These are phyloP conservation scores for Dolichomitus sp. DNA, from an alignment of 2,888 invertebrate genomes.

Conservation along the genomic window DNA sequence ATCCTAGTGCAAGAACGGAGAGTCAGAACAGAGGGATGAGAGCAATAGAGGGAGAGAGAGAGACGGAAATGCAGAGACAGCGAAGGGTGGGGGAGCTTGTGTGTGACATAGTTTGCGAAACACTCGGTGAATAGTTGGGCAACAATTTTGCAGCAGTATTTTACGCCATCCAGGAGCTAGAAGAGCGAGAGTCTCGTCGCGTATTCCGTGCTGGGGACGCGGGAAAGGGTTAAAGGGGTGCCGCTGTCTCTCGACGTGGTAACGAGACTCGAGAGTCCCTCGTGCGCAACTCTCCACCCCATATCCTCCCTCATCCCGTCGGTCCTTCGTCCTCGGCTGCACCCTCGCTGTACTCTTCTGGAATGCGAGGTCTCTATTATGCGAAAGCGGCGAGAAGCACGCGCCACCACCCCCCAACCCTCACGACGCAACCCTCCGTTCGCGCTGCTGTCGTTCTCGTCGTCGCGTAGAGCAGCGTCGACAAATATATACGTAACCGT, in stretches of 20 bases:
- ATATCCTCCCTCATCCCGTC: neutral
- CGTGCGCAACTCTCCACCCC: constrained; percentile 30
- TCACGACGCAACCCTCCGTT: constrained; percentile 32
- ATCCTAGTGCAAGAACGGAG: neutral
- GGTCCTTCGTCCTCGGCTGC: neutral
- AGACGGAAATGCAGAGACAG: neutral
- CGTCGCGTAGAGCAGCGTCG: constrained; percentile 26
- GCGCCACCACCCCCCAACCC: constrained; percentile 43
- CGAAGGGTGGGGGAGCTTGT: constrained; percentile 11
- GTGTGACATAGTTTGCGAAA: constrained; percentile 78
- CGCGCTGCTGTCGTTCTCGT: constrained; percentile 32
- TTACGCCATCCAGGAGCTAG: constrained; percentile 64
- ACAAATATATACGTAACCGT: constrained; percentile 49
- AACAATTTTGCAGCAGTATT: constrained; percentile 80
- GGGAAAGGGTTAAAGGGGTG: constrained; percentile 30
- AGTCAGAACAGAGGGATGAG: neutral
- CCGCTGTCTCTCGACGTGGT: constrained; percentile 46
- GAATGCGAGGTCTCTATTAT: constrained; percentile 64
- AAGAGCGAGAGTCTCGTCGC: constrained; percentile 52
- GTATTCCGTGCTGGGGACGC: constrained; percentile 42
- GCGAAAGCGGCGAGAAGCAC: constrained; percentile 50
- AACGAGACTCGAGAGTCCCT: constrained; percentile 61
- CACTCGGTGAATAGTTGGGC: constrained; percentile 77
- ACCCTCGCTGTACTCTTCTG: constrained; percentile 37
- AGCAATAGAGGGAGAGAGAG: neutral